Conservation (phyloP, 2,797 vertebrate species). For the Peromyscus aztecus region DNA sequence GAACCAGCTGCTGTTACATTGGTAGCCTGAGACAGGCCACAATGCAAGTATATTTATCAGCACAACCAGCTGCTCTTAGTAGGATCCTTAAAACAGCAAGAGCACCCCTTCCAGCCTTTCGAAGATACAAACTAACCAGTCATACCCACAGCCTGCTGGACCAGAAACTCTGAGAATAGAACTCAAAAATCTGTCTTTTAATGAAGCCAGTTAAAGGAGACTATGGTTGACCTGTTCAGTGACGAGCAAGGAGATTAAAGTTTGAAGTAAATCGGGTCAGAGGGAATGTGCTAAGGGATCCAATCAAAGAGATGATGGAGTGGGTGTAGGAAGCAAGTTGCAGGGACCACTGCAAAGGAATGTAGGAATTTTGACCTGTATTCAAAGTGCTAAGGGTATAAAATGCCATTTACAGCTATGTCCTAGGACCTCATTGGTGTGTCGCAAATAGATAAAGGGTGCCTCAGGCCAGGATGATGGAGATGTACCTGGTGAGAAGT, state of each 20-base stretch:
- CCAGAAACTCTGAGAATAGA: background rate
- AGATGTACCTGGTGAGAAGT: background rate
- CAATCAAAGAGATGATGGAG: background rate
- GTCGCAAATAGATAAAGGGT: background rate
- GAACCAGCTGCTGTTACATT: background rate
- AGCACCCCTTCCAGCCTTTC: background rate
- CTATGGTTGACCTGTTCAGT: background rate
- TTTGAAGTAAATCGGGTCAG: background rate
- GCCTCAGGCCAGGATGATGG: background rate
- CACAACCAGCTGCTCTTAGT: background rate
- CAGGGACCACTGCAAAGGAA: background rate
- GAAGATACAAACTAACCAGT: constrained; percentile 25
- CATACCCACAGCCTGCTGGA: background rate
- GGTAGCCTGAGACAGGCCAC: background rate
- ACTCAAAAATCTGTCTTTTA: background rate
- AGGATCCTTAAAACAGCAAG: background rate
- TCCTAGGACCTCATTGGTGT: background rate
- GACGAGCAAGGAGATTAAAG: background rate
- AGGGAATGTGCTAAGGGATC: background rate
- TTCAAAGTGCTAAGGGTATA: background rate
- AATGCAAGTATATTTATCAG: background rate
- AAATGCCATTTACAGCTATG: constrained; percentile 2
- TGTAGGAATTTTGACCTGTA: background rate
- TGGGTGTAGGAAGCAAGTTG: background rate
- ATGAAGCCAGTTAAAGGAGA: background rate